phyloP scores from a whole-genome alignment of 2,797 vertebrate species.

The Aplochiton taeniatus region DNA sequence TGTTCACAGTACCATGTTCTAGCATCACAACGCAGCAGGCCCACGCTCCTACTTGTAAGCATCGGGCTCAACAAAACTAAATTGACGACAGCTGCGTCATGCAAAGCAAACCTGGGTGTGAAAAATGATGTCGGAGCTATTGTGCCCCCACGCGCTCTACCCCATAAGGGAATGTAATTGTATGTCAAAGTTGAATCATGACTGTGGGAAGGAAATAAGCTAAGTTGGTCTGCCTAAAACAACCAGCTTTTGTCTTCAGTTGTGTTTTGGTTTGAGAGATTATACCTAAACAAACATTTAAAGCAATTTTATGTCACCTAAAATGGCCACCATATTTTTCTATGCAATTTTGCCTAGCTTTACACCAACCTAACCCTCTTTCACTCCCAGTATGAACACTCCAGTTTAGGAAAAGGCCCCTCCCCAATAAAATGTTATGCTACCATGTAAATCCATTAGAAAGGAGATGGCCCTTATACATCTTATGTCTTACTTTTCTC shows the following conservation, averaged over 20 bases:
- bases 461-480: conserved; percentile 73
- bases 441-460: conserved; percentile 41
- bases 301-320: conserved; percentile 7
- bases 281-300: conserved; percentile 17
- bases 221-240: no score
- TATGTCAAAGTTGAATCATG: no score
- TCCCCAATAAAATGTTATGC: conserved; percentile 22
- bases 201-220: no score
- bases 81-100: conserved; percentile 16
- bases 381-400: conserved; percentile 75
- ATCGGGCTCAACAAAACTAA: conserved; percentile 38
- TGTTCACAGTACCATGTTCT: conserved; percentile 40
- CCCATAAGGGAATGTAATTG: no score
- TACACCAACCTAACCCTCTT: conserved; percentile 32
- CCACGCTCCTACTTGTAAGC: conserved; percentile 32
- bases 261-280: neutral
- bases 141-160: no score
- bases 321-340: conserved; percentile 34
- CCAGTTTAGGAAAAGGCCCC: conserved; percentile 60
- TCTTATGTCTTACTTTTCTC: conserved; percentile 45
- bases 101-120: no score
- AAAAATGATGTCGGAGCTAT: no score
- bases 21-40: conserved; percentile 39
- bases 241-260: neutral
- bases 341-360: conserved; percentile 47